These are phyloP conservation scores for Eupsilia transversa DNA, from an alignment of 2,888 invertebrate species.

Conservation along the genomic window DNA sequence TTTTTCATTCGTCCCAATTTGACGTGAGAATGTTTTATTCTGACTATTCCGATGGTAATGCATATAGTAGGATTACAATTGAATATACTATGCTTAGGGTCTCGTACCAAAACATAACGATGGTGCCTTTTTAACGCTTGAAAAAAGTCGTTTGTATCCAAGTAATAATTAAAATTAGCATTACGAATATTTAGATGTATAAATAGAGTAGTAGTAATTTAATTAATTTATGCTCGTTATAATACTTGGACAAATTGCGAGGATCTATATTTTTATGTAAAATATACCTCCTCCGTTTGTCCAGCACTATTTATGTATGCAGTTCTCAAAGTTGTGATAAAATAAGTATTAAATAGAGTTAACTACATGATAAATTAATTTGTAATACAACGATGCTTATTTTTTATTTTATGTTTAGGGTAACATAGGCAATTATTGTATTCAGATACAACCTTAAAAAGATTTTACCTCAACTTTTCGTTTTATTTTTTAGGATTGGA, in stretches of 20 bases:
- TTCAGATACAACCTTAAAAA: constrained; percentile 9
- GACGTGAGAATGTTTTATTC: neutral
- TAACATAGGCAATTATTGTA: neutral
- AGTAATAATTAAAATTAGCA: constrained; percentile 23
- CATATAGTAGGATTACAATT: neutral
- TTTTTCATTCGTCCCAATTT: neutral
- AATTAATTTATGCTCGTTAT: constrained; percentile 56
- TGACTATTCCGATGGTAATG: neutral
- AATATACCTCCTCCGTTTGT: constrained; percentile 89
- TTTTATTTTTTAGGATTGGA: neutral
- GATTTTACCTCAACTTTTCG: constrained; percentile 2
- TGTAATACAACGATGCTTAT: constrained; percentile 41
- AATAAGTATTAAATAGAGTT: constrained; percentile 70
- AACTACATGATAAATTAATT: constrained; percentile 61
- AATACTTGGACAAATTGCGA: constrained; percentile 83
- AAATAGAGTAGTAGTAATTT: constrained; percentile 32
- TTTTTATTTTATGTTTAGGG: constrained; percentile 5
- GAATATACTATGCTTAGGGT: neutral
- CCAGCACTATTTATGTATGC: constrained; percentile 67
- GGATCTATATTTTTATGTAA: constrained; percentile 87
- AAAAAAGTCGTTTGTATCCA: constrained; percentile 26
- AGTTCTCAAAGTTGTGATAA: constrained; percentile 81
- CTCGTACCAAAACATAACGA: constrained; percentile 19
- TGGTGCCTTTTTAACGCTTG: constrained; percentile 31
- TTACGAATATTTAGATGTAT: constrained; percentile 43